A percentile compares a stretch with the other conserved stretches of the same genome.
Evolutionary conservation across 2,888 invertebrate genomes (phyloP).

Genomic region (Coleophora deauratella): DNA sequence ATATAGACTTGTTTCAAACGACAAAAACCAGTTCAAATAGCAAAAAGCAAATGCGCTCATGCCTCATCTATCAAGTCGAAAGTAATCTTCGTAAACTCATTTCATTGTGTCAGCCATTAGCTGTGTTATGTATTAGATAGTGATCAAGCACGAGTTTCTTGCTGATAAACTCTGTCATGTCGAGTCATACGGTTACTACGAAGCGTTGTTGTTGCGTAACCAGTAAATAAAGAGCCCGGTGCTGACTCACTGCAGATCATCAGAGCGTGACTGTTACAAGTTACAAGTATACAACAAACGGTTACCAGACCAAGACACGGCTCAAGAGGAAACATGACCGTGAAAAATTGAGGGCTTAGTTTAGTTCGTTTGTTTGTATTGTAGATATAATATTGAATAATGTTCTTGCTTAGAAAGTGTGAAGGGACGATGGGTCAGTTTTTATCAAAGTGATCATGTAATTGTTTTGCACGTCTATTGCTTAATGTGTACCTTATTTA

Average conservation of each 20-base stretch:
- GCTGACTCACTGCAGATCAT: conserved; percentile 22
- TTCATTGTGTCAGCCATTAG: background rate
- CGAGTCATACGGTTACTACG: background rate
- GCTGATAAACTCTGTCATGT: background rate
- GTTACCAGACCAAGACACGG: conserved; percentile 31
- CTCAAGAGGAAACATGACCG: conserved; percentile 44
- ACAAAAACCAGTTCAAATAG: too few relatives aligned
- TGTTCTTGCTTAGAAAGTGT: background rate
- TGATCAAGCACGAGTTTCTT: background rate
- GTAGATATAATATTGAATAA: background rate
- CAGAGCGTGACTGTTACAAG: conserved; percentile 47
- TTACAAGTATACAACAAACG: conserved; percentile 13
- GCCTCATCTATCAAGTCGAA: too few relatives aligned
- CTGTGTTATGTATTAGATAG: background rate
- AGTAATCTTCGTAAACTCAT: too few relatives aligned
- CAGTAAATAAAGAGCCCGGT: background rate
- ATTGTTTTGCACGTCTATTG: too few relatives aligned
- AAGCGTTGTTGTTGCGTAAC: conserved; percentile 2
- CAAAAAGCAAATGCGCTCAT: too few relatives aligned
- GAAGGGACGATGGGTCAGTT: too few relatives aligned
- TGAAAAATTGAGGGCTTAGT: conserved; percentile 32
- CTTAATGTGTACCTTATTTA: too few relatives aligned
- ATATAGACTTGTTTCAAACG: too few relatives aligned
- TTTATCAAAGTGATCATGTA: too few relatives aligned
- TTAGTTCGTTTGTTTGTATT: background rate